Percentiles rank a stretch among this genome's conserved stretches.
Conservation (phyloP, 2,797 vertebrate genomes). For the Trichosurus vulpecula region DNA sequence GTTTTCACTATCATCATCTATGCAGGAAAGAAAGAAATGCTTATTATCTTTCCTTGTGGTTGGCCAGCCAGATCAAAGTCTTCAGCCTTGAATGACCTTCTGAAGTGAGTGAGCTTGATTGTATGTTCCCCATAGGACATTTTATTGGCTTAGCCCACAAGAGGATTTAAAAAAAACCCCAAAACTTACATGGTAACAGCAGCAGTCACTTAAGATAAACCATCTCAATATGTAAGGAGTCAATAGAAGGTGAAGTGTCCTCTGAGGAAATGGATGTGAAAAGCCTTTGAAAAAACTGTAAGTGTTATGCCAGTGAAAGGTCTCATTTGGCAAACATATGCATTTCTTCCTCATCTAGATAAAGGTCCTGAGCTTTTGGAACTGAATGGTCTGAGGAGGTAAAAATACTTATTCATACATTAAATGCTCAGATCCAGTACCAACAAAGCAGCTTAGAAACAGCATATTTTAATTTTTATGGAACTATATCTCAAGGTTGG, state of each 20-base stretch:
- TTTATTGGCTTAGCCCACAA: not conserved
- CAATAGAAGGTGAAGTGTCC: not conserved
- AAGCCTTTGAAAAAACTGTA: not conserved
- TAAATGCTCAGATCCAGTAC: not conserved
- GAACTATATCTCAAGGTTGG: not conserved
- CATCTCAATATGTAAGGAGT: not conserved
- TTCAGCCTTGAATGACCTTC: not conserved
- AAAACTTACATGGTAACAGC: not conserved
- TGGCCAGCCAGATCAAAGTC: not conserved
- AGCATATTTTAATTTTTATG: fast-evolving
- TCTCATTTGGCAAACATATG: not conserved
- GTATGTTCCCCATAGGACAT: not conserved
- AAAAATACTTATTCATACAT: constrained; percentile 11
- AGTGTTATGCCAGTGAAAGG: not conserved
- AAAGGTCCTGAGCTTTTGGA: not conserved
- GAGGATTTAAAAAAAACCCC: not conserved
- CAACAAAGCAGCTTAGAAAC: not conserved
- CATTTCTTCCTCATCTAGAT: not conserved
- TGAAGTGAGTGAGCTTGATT: not conserved
- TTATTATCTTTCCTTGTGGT: not conserved
- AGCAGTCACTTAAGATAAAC: not conserved
- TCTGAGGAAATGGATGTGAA: not conserved
- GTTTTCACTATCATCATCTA: not conserved
- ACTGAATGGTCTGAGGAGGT: not conserved
- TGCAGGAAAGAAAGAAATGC: not conserved